Percentiles rank a stretch among this genome's conserved stretches.
These are phyloP conservation scores for Carcharodon carcharias DNA, from an alignment of 2,797 vertebrate genomes.

Conservation along the genomic window DNA sequence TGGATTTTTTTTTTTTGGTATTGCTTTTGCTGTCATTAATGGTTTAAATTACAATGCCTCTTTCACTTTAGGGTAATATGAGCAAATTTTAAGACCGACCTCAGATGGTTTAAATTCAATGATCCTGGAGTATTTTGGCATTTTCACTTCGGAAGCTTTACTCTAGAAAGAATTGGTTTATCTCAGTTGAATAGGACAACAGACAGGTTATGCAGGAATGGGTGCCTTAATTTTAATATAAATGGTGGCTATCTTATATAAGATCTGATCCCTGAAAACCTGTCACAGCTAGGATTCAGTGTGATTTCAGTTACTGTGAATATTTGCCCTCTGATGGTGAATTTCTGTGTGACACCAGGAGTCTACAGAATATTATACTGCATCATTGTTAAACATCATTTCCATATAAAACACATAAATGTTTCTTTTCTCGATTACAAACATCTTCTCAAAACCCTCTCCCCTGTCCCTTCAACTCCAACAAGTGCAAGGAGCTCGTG, in stretches of 20 bases:
- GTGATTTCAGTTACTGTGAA: too few relatives aligned
- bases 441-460: too few relatives aligned
- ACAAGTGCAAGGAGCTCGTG: too few relatives aligned
- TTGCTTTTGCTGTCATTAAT: not conserved
- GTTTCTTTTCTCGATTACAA: too few relatives aligned
- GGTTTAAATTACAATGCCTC: not conserved
- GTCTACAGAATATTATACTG: not conserved
- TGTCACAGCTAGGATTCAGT: not conserved
- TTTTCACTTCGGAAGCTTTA: not conserved
- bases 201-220: not conserved
- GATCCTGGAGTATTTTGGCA: not conserved
- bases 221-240: not conserved
- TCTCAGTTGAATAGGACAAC: not conserved
- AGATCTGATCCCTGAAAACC: not conserved
- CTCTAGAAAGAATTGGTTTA: not conserved
- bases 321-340: not conserved
- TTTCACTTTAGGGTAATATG: not conserved
- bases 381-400: not conserved
- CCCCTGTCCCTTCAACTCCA: too few relatives aligned
- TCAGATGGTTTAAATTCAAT: not conserved
- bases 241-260: not conserved
- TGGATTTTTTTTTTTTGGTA: too few relatives aligned
- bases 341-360: not conserved
- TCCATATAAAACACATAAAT: not conserved
- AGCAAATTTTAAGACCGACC: not conserved